phyloP scores from a whole-genome alignment of 2,888 invertebrate genomes.

The Cryptophagus acutangulus region DNA sequence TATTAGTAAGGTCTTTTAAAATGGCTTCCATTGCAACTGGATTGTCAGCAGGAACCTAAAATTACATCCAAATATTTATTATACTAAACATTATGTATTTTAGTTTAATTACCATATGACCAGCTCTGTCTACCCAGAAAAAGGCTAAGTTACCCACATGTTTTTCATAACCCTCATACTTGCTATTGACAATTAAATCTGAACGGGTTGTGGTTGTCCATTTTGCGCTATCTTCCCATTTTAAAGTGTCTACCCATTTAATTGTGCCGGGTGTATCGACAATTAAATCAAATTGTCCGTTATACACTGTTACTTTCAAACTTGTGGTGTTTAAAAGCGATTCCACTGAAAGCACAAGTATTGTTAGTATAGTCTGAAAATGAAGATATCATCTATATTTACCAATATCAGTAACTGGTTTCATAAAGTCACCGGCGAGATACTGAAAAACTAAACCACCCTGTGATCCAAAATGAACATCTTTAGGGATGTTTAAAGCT shows the following conservation, averaged over 20 bases:
- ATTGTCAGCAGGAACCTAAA: slow-evolving; percentile 31
- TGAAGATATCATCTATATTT: no score
- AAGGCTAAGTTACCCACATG: slow-evolving; percentile 62
- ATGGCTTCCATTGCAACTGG: slow-evolving; percentile 29
- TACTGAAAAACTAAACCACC: slow-evolving; percentile 56
- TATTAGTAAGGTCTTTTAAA: slow-evolving; percentile 22
- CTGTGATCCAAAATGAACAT: slow-evolving; percentile 62
- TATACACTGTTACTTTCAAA: slow-evolving; percentile 65
- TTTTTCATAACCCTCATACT: slow-evolving; percentile 70
- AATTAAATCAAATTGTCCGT: slow-evolving; percentile 79
- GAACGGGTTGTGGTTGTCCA: slow-evolving; percentile 51
- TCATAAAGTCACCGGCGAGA: slow-evolving; percentile 62
- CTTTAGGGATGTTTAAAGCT: slow-evolving; percentile 54
- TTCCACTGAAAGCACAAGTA: slow-evolving; percentile 53
- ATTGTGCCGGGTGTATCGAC: slow-evolving; percentile 68
- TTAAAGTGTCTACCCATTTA: slow-evolving; percentile 64
- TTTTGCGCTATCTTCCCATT: slow-evolving; percentile 57
- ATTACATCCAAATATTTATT: no score
- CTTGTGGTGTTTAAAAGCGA: slow-evolving; percentile 62
- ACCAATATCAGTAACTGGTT: slow-evolving; percentile 68
- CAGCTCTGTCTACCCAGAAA: slow-evolving; percentile 74
- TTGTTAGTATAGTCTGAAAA: no score
- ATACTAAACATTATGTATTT: no score
- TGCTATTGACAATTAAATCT: slow-evolving; percentile 54
- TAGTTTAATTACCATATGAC: slow-evolving; percentile 51